phyloP scores from a whole-genome alignment of 2,797 vertebrate species.

The Myripristis murdjan region DNA sequence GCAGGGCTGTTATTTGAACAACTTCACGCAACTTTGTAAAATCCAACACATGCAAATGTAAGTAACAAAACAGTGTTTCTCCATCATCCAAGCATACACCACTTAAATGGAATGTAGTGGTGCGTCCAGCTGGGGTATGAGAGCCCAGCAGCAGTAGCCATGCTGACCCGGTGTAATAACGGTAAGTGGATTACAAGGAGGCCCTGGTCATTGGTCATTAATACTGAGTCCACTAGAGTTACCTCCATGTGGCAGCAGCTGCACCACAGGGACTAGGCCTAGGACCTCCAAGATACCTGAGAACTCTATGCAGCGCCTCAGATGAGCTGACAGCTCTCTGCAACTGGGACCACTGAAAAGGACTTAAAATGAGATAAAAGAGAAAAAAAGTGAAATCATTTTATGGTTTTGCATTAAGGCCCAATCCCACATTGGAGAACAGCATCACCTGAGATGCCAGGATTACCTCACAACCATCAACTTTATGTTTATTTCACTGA shows the following conservation, averaged over 20 bases:
- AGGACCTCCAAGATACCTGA: constrained; percentile 55
- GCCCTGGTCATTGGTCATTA: constrained; percentile 73
- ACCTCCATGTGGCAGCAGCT: constrained; percentile 62
- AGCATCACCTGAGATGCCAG: background rate
- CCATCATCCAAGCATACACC: constrained; percentile 55
- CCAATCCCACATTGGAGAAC: background rate
- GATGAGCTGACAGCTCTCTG: constrained; percentile 45
- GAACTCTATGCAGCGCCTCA: constrained; percentile 19
- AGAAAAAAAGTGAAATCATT: background rate
- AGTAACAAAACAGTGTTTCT: constrained; percentile 66
- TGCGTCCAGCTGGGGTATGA: constrained; percentile 65
- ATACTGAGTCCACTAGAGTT: constrained; percentile 68
- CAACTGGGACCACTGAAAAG: constrained; percentile 11
- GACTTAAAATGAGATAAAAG: background rate
- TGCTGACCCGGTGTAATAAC: constrained; percentile 70
- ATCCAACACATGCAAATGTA: constrained; percentile 63
- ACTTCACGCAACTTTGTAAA: constrained; percentile 45
- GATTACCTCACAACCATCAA: background rate
- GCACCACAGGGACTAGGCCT: constrained; percentile 55
- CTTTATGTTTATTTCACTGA: constrained; percentile 2
- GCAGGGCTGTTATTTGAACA: constrained; percentile 31
- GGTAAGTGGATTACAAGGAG: constrained; percentile 78
- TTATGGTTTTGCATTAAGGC: background rate
- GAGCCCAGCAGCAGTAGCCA: constrained; percentile 69
- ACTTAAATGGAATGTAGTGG: constrained; percentile 62